These are phyloP conservation scores for Coelopa frigida DNA, from an alignment of 1,140 invertebrate genomes.

Conservation along the genomic window DNA sequence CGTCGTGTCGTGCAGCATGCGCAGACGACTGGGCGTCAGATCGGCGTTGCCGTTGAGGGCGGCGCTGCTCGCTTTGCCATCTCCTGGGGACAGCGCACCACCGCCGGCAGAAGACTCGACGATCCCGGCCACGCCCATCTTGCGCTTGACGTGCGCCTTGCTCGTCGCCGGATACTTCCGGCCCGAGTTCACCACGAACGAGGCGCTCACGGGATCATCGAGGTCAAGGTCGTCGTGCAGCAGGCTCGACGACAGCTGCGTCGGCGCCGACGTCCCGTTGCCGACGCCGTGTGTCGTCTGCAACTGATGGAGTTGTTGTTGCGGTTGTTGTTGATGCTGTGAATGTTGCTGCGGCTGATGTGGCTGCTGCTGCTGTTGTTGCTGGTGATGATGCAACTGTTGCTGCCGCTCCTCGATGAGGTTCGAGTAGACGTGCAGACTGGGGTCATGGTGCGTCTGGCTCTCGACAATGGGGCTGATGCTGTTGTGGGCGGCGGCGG, in stretches of 20 bases:
- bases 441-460: slow-evolving; percentile 18
- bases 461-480: too few relatives aligned
- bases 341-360: slow-evolving; percentile 15
- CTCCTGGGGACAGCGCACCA: slow-evolving; percentile 1
- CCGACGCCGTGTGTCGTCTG: too few relatives aligned
- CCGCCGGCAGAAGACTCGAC: too few relatives aligned
- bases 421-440: slow-evolving; percentile 41
- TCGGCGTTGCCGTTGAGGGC: slow-evolving; percentile 2
- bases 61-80: not conserved
- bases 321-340: too few relatives aligned
- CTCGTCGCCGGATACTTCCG: slow-evolving; percentile 5
- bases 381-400: slow-evolving; percentile 7
- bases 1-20: slow-evolving; percentile 70
- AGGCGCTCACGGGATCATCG: slow-evolving; percentile 40
- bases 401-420: slow-evolving; percentile 35
- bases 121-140: not conserved
- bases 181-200: slow-evolving; percentile 24
- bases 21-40: slow-evolving; percentile 53
- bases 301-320: slow-evolving; percentile 17
- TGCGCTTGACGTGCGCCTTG: slow-evolving; percentile 6
- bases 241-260: slow-evolving; percentile 30
- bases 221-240: slow-evolving; percentile 41
- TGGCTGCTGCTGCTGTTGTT: slow-evolving; percentile 13
- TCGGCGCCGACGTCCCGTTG: slow-evolving; percentile 1
- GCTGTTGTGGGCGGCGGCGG: too few relatives aligned